These are phyloP conservation scores for Drosophila percnosoma DNA, from an alignment of 2,888 invertebrate species.

Conservation along the genomic window DNA sequence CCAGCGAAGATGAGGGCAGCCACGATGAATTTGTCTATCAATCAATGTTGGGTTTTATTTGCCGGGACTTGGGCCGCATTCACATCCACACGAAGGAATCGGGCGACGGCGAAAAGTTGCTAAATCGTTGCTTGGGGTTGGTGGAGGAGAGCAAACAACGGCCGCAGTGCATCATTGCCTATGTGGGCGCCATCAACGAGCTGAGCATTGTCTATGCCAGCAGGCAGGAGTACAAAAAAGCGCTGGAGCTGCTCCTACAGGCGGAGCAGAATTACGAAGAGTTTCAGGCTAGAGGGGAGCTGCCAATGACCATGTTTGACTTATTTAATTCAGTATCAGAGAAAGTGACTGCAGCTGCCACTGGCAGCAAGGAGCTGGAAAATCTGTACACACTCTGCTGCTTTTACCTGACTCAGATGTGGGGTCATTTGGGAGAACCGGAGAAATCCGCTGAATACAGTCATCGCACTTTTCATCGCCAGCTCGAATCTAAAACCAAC, in stretches of 20 bases:
- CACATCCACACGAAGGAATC: slow-evolving; percentile 92
- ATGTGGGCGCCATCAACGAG: slow-evolving; percentile 91
- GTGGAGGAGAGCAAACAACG: slow-evolving; percentile 86
- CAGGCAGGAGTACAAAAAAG: slow-evolving; percentile 88
- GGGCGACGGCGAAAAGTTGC: slow-evolving; percentile 89
- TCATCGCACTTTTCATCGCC: slow-evolving; percentile 93
- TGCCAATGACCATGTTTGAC: slow-evolving; percentile 87
- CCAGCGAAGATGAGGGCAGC: slow-evolving; percentile 74
- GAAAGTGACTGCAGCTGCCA: slow-evolving; percentile 83
- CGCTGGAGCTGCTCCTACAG: slow-evolving; percentile 88
- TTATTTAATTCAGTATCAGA: slow-evolving; percentile 86
- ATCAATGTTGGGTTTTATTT: slow-evolving; percentile 88
- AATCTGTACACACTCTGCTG: slow-evolving; percentile 92
- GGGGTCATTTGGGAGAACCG: slow-evolving; percentile 90
- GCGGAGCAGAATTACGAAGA: slow-evolving; percentile 87
- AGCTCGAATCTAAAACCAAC: slow-evolving; percentile 89
- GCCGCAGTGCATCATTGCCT: slow-evolving; percentile 88
- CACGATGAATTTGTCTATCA: slow-evolving; percentile 77
- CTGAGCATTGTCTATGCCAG: slow-evolving; percentile 92
- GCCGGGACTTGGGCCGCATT: slow-evolving; percentile 90
- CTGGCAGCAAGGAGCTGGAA: slow-evolving; percentile 89
- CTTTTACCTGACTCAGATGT: slow-evolving; percentile 95
- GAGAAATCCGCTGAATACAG: slow-evolving; percentile 93
- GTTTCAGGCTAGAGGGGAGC: slow-evolving; percentile 86
- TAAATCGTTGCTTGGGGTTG: slow-evolving; percentile 88